Base-by-base conservation (phyloP, 2,797 vertebrate species). In the Poecilia gillii region DNA sequence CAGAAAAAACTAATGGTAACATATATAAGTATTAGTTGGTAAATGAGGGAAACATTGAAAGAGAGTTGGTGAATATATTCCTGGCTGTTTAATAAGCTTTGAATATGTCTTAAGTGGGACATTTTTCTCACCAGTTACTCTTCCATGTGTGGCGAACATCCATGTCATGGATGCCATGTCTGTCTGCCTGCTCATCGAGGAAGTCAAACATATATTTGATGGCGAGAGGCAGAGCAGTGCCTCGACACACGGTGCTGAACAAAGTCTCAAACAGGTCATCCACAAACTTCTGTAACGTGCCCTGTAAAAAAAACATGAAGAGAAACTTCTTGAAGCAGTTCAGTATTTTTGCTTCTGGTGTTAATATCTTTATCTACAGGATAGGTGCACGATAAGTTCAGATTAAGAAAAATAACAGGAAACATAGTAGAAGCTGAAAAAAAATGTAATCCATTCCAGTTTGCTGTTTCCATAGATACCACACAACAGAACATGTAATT, bases 161-260 rank as follows among this genome's bases (percentile, higher is more conserved):
- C 2, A 95, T 97, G 94, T 99, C 97, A 0, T 98, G 96, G 94
- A 99, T 99, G 93, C 96, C 91, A 31, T 99, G 98, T 81, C 95
- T 96, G 92, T 99, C 98, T 0, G 98, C 98, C 93, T 99, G 98
- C 94, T 99, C 98, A 25, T 99, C 98, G 94, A 99, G 92, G 93
- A 99, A 99, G 76, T 99, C 98, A 13, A 99, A 99, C 98, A 99
- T 99, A 89, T 99, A 99, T 89, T 99, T 99, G 95, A 99, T 99
- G 80, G 98, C 97, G 13, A 99, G 95, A 0, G 98, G 98, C 46
- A 99, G 96, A 0, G 97, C 97, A 0, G 97, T 98, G 89, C 98
- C 98, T 3, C 98, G 96, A 85, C 98, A 98, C 88, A 98, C 97
- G 0, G 98, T 99, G 94, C 98, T 99, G 96, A 99, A 99, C 81